Conservation (phyloP, 2,888 invertebrate species). For the Abscondita cerata region DNA sequence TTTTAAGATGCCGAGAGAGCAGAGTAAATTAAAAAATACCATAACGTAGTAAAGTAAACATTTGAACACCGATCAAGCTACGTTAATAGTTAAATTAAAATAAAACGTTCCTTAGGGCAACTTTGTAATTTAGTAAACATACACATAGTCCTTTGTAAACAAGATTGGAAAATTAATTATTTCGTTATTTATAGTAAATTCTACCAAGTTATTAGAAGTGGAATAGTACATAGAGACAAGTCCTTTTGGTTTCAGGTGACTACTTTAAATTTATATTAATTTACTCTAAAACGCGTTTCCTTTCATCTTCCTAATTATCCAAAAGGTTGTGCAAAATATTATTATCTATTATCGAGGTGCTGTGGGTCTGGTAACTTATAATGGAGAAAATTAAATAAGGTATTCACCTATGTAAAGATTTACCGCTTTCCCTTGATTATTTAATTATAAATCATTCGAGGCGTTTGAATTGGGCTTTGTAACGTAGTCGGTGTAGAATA, state of each 20-base stretch:
- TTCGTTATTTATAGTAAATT: conserved; percentile 26
- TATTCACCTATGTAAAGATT: conserved; percentile 33
- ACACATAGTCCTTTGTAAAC: not conserved
- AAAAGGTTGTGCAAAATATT: conserved; percentile 48
- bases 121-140: conserved; percentile 1
- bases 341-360: conserved; percentile 47
- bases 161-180: conserved; percentile 21
- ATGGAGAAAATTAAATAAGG: conserved; percentile 33
- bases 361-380: conserved; percentile 26
- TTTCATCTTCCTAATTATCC: conserved; percentile 52
- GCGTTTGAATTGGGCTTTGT: conserved; percentile 18
- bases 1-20: conserved; percentile 20
- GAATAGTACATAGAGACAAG: conserved; percentile 25
- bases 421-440: conserved; percentile 30
- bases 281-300: conserved; percentile 48
- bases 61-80: conserved; percentile 11
- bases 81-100: conserved; percentile 8
- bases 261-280: conserved; percentile 44
- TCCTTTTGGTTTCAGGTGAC: conserved; percentile 28
- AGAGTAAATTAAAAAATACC: conserved; percentile 20
- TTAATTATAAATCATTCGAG: conserved; percentile 27
- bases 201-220: conserved; percentile 22
- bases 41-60: conserved; percentile 18
- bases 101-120: not conserved
- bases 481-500: not conserved